Percentiles rank a stretch among this genome's conserved stretches.
These are phyloP conservation scores for Cardiocondyla obscurior DNA, from an alignment of 1,140 invertebrate species.

Conservation along the genomic window DNA sequence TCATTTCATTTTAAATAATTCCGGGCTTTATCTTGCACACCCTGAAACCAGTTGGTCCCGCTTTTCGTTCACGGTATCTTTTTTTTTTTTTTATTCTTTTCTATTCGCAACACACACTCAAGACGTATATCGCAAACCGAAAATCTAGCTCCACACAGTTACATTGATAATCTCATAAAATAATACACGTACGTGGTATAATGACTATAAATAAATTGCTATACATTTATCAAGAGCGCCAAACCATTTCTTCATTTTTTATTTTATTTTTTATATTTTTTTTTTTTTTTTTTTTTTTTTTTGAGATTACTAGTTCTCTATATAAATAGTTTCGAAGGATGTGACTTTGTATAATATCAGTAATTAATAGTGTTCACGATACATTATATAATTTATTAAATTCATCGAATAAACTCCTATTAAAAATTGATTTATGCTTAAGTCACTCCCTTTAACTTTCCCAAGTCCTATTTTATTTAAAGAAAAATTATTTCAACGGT, in stretches of 20 bases:
- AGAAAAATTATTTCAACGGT: neutral
- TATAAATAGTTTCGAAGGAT: no score
- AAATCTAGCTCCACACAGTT: conserved; percentile 66
- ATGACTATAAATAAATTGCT: conserved; percentile 34
- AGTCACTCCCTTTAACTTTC: neutral
- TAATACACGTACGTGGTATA: conserved; percentile 65
- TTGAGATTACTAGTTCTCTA: neutral
- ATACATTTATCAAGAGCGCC: conserved; percentile 22
- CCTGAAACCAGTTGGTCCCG: conserved; percentile 56
- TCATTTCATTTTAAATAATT: conserved; percentile 36
- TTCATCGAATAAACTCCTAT: neutral
- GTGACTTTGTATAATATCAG: no score
- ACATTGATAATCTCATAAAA: conserved; percentile 71
- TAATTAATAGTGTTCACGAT: no score
- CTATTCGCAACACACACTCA: conserved; percentile 23
- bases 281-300: neutral
- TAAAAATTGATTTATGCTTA: neutral
- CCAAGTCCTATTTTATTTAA: neutral
- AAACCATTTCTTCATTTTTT: neutral
- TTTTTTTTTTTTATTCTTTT: neutral
- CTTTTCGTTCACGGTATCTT: conserved; percentile 2
- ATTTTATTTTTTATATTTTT: neutral
- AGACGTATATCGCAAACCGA: conserved; percentile 47
- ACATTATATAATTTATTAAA: neutral
- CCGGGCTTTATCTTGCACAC: neutral